Evolutionary conservation across 1,140 invertebrate species (phyloP).

Genomic region (Pseudomyrmex dendroicus): DNA sequence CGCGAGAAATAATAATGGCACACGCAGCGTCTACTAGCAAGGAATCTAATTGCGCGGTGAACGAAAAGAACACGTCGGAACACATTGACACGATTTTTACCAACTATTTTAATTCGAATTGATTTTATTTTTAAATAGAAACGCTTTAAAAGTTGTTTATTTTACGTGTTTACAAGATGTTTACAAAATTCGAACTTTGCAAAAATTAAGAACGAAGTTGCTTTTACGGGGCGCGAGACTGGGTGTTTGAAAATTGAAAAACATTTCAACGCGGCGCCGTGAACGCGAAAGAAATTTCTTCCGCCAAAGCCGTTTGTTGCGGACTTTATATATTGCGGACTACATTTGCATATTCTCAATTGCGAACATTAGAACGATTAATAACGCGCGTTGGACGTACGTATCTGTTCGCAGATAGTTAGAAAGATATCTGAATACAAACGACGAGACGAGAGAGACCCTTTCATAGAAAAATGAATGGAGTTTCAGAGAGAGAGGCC

Average conservation of each 20-base stretch:
- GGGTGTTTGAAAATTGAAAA: not conserved
- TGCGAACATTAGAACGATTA: constrained; percentile 33
- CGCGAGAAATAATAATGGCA: constrained; percentile 34
- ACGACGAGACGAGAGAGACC: not conserved
- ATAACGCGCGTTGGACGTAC: constrained; percentile 2
- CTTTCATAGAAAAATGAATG: constrained; percentile 55
- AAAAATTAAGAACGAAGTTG: not conserved
- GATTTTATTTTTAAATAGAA: not conserved
- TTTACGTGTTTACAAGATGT: not conserved
- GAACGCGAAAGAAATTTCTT: not conserved
- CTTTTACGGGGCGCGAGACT: not conserved
- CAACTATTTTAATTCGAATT: not conserved
- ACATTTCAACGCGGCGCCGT: not conserved
- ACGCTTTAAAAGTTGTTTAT: not conserved
- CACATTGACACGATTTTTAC: no score
- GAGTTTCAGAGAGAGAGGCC: not conserved
- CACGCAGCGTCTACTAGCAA: no score
- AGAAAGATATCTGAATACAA: not conserved
- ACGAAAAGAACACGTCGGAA: not conserved
- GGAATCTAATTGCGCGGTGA: no score
- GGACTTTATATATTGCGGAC: constrained; percentile 7
- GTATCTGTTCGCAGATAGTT: not conserved
- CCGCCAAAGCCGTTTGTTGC: constrained; percentile 30
- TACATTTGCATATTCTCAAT: constrained; percentile 62
- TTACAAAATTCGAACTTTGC: not conserved